phyloP scores from a whole-genome alignment of 2,113 vertebrate genomes.

The Brachypteracias leptosomus region DNA sequence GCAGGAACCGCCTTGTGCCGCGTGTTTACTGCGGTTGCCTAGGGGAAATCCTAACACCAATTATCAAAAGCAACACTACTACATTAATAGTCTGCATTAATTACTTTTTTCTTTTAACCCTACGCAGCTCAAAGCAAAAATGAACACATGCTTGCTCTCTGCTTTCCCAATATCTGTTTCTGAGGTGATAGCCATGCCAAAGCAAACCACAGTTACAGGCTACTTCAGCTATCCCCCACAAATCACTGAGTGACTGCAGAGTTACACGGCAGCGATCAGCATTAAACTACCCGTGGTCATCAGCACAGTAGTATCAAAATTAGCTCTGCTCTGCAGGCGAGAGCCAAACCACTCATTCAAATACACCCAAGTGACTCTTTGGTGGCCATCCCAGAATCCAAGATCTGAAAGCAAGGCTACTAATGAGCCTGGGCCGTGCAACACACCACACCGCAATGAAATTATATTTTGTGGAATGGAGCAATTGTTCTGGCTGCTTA shows the following conservation, averaged over 20 bases:
- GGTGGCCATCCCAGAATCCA: neutral
- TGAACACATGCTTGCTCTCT: neutral
- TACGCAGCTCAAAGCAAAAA: neutral
- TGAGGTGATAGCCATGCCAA: neutral
- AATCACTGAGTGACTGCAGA: neutral
- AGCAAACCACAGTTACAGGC: neutral
- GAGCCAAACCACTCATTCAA: neutral
- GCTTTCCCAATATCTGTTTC: neutral
- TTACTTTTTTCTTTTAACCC: neutral
- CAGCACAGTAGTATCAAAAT: neutral
- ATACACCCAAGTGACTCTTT: neutral
- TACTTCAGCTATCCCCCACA: neutral
- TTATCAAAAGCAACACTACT: slow-evolving; percentile 44
- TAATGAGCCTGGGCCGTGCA: fast-evolving
- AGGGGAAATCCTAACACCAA: slow-evolving; percentile 52
- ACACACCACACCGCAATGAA: neutral
- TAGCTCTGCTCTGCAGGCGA: neutral
- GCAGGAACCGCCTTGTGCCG: neutral
- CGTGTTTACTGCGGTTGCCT: slow-evolving; percentile 57
- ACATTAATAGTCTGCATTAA: slow-evolving; percentile 1
- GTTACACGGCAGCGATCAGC: neutral
- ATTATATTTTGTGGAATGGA: fast-evolving
- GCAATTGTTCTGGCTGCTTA: neutral
- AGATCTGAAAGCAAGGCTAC: neutral
- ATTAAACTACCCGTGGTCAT: neutral